Evolutionary conservation across 1,140 invertebrate species (phyloP).

Genomic region (Drosophila ercepeae): DNA sequence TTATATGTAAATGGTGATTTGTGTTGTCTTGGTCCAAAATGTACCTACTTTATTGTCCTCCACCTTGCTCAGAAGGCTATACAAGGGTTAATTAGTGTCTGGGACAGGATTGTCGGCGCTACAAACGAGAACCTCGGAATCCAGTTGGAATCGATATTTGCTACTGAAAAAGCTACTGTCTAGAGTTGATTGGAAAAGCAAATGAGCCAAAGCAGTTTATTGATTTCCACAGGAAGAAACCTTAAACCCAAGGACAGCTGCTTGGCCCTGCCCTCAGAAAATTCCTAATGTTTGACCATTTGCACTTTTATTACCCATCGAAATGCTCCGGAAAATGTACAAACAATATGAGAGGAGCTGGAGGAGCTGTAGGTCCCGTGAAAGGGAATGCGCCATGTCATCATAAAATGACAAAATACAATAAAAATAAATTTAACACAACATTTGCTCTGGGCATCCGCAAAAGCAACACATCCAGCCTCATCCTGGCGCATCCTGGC

Average conservation of each 20-base stretch:
- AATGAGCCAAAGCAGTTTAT: conserved; percentile 5
- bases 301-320: conserved; percentile 67
- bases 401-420: conserved; percentile 71
- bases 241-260: conserved; percentile 41
- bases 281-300: conserved; percentile 49
- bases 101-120: conserved; percentile 37
- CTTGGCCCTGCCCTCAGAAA: background rate
- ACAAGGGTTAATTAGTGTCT: conserved; percentile 69
- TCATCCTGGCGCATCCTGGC: conserved; percentile 11
- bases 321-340: conserved; percentile 61
- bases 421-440: conserved; percentile 79
- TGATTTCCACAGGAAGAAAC: conserved; percentile 20
- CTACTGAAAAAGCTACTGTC: conserved; percentile 37
- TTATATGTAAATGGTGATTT: conserved; percentile 78
- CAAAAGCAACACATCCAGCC: conserved; percentile 8
- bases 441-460: conserved; percentile 61
- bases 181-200: conserved; percentile 23
- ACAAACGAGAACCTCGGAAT: conserved; percentile 25
- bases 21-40: no score
- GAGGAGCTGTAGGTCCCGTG: conserved; percentile 3
- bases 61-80: conserved; percentile 5
- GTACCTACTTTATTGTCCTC: conserved; percentile 10
- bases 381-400: conserved; percentile 58
- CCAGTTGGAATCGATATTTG: conserved; percentile 26
- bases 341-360: conserved; percentile 42